Evolutionary conservation across 2,888 invertebrate species (phyloP).

Genomic region (Saturnia pavonia): DNA sequence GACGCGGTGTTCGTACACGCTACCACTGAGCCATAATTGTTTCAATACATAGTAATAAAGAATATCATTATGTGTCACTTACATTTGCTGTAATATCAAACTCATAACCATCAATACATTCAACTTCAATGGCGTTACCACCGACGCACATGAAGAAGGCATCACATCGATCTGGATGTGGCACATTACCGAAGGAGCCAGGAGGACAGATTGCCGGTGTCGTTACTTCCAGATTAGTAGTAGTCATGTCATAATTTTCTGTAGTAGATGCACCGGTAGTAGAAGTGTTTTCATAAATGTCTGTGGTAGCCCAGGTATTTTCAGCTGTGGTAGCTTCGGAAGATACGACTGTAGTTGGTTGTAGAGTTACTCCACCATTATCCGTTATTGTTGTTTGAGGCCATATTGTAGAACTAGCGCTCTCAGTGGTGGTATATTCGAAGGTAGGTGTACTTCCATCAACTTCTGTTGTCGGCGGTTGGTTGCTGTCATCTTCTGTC

Average conservation of each 20-base stretch:
- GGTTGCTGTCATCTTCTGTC: neutral
- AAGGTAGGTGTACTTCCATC: neutral
- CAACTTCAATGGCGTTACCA: conserved; percentile 30
- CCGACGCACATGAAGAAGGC: conserved; percentile 40
- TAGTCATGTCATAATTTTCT: conserved; percentile 11
- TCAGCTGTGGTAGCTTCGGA: neutral
- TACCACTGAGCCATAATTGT: too few species aligned
- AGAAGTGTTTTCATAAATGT: neutral
- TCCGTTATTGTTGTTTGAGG: conserved; percentile 8
- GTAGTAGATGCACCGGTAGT: conserved; percentile 21
- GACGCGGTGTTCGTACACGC: too few species aligned
- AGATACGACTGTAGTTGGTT: neutral
- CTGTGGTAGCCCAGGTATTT: neutral
- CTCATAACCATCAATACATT: conserved; percentile 40
- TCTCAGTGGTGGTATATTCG: neutral
- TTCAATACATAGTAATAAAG: neutral
- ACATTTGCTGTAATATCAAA: conserved; percentile 36
- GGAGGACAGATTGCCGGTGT: conserved; percentile 35
- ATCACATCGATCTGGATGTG: conserved; percentile 43
- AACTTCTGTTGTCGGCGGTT: neutral
- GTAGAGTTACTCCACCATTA: neutral
- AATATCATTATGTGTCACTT: conserved; percentile 23
- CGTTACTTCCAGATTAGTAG: conserved; percentile 11
- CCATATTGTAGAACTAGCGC: neutral
- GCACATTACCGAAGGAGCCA: conserved; percentile 38